Percentiles rank a stretch among this genome's conserved stretches.
phyloP scores from a whole-genome alignment of 2,113 vertebrate genomes.

The Neogobius melanostomus region DNA sequence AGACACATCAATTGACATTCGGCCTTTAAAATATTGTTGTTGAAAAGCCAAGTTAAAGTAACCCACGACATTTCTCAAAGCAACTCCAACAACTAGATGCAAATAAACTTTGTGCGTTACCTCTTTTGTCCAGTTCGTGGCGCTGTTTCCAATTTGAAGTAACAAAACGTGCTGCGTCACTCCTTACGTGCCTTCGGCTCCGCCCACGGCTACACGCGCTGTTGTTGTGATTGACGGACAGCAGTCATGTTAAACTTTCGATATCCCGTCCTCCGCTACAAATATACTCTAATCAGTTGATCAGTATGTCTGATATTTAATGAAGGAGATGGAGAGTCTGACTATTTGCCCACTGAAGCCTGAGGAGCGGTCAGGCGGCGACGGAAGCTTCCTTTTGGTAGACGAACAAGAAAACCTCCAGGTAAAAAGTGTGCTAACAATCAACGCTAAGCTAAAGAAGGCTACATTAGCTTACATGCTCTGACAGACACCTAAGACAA shows the following conservation, averaged over 20 bases:
- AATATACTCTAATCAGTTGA: slow-evolving; percentile 11
- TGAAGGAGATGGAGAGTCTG: slow-evolving; percentile 72
- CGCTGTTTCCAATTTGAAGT: background rate
- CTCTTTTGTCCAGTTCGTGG: slow-evolving; percentile 44
- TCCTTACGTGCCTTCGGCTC: background rate
- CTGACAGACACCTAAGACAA: slow-evolving; percentile 21
- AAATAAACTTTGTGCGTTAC: slow-evolving; percentile 1
- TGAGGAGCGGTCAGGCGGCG: slow-evolving; percentile 26
- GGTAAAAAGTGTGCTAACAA: slow-evolving; percentile 70
- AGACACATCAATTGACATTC: too few relatives aligned
- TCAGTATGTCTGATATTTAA: slow-evolving; percentile 74
- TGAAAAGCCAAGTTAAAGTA: too few relatives aligned
- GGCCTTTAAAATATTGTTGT: too few relatives aligned
- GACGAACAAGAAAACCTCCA: slow-evolving; percentile 80
- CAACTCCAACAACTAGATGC: too few relatives aligned
- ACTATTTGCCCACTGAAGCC: slow-evolving; percentile 32
- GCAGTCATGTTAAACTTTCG: slow-evolving; percentile 61
- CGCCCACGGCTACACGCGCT: slow-evolving; percentile 50
- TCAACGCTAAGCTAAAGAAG: slow-evolving; percentile 4
- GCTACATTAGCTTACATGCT: slow-evolving; percentile 29
- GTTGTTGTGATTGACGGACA: slow-evolving; percentile 59
- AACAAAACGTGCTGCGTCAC: slow-evolving; percentile 35
- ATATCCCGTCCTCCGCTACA: slow-evolving; percentile 8
- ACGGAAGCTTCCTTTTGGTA: slow-evolving; percentile 78
- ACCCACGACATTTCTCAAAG: too few relatives aligned